Base-by-base conservation (phyloP, 1,140 invertebrate species). In the Dendroctonus ponderosae region DNA sequence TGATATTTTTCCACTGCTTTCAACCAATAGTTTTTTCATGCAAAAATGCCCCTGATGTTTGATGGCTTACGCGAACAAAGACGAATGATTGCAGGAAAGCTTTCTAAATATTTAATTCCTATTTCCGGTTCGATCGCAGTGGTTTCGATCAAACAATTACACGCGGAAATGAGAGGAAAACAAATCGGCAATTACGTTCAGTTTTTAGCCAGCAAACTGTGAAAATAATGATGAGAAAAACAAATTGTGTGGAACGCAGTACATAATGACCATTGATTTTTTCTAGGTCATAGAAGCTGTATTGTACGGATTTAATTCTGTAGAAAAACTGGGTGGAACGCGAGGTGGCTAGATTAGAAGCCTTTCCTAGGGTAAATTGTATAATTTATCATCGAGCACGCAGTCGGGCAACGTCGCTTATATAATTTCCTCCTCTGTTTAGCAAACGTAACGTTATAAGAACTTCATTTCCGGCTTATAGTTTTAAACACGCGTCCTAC, bases 401-500 rank as follows among this genome's bases (percentile, higher is more conserved):
- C 26, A 58, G n/a, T 12, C 42, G 14, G 58, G 66, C 66, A 68
- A 68, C 66, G 60, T 62, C 41, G 59, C 60, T 51, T 42, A 11
- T 11, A 62, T 57, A 50, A 60, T 59, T 66, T 66, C 57, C 64
- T 53, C 42, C 41, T 46, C 15, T 53, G 48, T 49, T 48, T 51
- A 53, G 44, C 50, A 43, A 39, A 65, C 26, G 59, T 43, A 58
- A 60, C 50, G 63, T 50, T 51, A 70, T 66, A 62, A 70, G 63
- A 70, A 70, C 64, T 67, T 67, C 64, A 67, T 67, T 67, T 70
- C 69, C 69, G 69, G 60, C 61, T 64, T 70, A 52, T 63, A 48
- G 63, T 51, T 59, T 67, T 67, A 62, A 59, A 66, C 69, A 66
- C 64, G 69, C 69, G 60, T 48, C 52, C 52, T 40, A 53, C 57